Evolutionary conservation across 2,797 vertebrate genomes (phyloP), one percentile per base, ranked within the genome.

Genomic region (Megalops cyprinoides): DNA sequence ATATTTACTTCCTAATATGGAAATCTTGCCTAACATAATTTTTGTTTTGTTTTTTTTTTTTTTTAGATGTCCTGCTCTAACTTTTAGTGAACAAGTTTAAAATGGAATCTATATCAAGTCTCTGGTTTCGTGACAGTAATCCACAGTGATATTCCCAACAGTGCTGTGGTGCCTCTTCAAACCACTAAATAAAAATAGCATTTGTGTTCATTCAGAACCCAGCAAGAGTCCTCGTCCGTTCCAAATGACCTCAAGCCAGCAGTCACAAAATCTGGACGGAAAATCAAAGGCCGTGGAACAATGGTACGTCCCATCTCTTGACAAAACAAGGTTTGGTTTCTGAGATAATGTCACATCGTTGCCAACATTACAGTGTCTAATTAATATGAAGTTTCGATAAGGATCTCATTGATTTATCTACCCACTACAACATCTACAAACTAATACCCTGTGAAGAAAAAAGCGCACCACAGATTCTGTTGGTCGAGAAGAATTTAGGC

Each of bases 241-340:
- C 82, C 90, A 83, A 85, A 78, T 87, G 96, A 98, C 62, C 93
- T 94, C 84, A 99, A 99, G 90, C 97, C 97, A 86, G 94, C 95
- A 1, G 94, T 99, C 55, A 98, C 98, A 23, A 99, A 99, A 91
- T 99, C 98, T 42, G 98, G 98, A 87, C 94, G 98, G 80, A 99
- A 97, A 91, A 98, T 99, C 84, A 97, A 95, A 94, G 98, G 98
- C 90, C 95, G 98, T 85, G 98, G 98, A 89, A 99, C 97, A 79
- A 98, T 99, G 93, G 98, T 99, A 96, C 44, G 94, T 87, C 58
- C 53, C 20, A 76, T 81, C n/a, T 67, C 39, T 49, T 81, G 80
- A 48, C 49, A 65, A 37, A 48, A 46, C 48, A n/a, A 25, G 31
- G 31, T 42, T 15, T n/a, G 39, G 67, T 44, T 71, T 42, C 18